phyloP scores from a whole-genome alignment of 2,797 vertebrate species.

The Masticophis lateralis region DNA sequence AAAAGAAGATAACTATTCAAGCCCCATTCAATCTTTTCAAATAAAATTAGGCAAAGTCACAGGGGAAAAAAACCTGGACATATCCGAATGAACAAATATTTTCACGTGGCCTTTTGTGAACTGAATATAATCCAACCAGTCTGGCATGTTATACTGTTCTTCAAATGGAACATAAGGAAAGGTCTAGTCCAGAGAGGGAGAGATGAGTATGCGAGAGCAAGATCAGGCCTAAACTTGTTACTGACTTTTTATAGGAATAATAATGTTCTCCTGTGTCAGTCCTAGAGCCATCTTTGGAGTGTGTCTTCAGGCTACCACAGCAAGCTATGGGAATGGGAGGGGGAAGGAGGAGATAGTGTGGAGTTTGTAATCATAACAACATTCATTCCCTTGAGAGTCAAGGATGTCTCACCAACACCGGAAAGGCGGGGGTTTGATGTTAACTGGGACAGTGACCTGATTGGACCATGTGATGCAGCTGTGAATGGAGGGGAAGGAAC shows the following conservation, averaged over 20 bases:
- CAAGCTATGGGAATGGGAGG: too few species aligned
- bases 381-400: too few species aligned
- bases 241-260: conserved; percentile 46
- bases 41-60: conserved; percentile 14
- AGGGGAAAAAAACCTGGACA: neutral
- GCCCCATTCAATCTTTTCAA: neutral
- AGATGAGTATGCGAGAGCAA: conserved; percentile 20
- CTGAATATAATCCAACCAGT: conserved; percentile 14
- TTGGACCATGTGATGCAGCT: too few species aligned
- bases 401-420: too few species aligned
- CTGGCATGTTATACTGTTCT: conserved; percentile 31
- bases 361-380: too few species aligned
- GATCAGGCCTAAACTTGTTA: conserved; percentile 35
- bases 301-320: too few species aligned
- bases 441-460: too few species aligned
- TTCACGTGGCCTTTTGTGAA: neutral
- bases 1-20: neutral
- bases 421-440: too few species aligned
- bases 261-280: conserved; percentile 7
- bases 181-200: neutral
- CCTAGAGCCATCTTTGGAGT: too few species aligned
- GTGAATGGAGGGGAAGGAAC: too few species aligned
- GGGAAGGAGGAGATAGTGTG: too few species aligned
- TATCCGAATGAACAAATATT: conserved; percentile 32
- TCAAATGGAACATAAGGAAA: conserved; percentile 31